Conservation (phyloP, 2,888 invertebrate species). For the Agonopterix heracliana region DNA sequence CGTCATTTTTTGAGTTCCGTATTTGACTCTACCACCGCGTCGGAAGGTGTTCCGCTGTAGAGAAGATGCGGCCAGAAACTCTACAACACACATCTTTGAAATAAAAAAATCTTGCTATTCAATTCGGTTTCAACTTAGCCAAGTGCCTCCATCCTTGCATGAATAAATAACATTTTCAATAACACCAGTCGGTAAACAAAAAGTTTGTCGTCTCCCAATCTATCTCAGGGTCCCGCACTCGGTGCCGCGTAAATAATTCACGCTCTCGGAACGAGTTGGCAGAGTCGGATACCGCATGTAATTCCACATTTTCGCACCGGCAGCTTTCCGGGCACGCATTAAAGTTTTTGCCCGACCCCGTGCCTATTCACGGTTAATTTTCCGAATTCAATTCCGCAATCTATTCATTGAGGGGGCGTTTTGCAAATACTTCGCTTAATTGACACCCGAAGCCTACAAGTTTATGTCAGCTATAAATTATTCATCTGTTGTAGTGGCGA, state of each 20-base stretch:
- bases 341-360: constrained; percentile 56
- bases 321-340: constrained; percentile 52
- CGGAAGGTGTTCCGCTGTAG: too few relatives aligned
- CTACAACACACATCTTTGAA: too few relatives aligned
- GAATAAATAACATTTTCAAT: constrained; percentile 14
- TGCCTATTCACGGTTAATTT: constrained; percentile 60
- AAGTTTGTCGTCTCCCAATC: constrained; percentile 38
- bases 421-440: constrained; percentile 58
- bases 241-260: constrained; percentile 58
- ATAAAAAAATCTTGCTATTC: too few relatives aligned
- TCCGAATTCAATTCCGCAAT: constrained; percentile 57
- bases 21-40: too few relatives aligned
- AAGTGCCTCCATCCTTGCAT: neutral
- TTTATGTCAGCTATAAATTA: constrained; percentile 47
- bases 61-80: too few relatives aligned
- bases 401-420: constrained; percentile 54
- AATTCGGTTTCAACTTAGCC: too few relatives aligned
- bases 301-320: constrained; percentile 60
- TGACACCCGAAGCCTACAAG: constrained; percentile 45
- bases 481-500: constrained; percentile 41
- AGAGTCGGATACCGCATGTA: constrained; percentile 53
- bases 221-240: constrained; percentile 41
- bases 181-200: constrained; percentile 37
- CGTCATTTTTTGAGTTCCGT: too few relatives aligned
- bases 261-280: constrained; percentile 45